Evolutionary conservation across 2,888 invertebrate species (phyloP), one percentile per base, ranked within the genome.

Genomic region (Clepsis dumicolana): DNA sequence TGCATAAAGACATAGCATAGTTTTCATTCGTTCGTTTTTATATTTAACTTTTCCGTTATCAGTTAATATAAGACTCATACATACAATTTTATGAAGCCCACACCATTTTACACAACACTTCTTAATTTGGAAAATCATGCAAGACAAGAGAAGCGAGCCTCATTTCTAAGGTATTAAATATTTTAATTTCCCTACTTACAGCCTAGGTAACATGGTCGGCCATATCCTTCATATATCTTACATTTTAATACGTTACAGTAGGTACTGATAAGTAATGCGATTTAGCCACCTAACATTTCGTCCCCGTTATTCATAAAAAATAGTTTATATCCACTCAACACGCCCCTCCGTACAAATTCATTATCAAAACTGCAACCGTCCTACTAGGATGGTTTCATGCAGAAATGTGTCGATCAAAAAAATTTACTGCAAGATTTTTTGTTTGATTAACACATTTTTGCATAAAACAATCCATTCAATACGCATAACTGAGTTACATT

Each of bases 251-350:
- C 63, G 56, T 67, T 54, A 62, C 29, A 48, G 24, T 59, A 59
- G 41, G 50, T 64, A 62, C 44, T 25, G 61, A 61, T 66, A 53
- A 61, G 41, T 83, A 85, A 87, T 88, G 88, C 86, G 85, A 82
- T 86, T 86, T 87, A 90, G 88, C 90, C 90, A 90, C 89, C 83
- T 87, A 90, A 90, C 89, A 87, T 86, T 81, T 80, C 77, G 77
- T 77, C 83, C 85, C 82, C 84, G 73, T 86, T 90, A 90, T 78
- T n/a, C n/a, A n/a, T n/a, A n/a, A 91, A 90, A 90, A 90, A 90
- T 90, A 90, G 85, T 86, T 83, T 85, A 79, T 81, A 79, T 78
- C 79, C 70, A 73, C 71, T 78, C 75, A 73, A 48, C 44, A 35
- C 66, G 25, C 24, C 21, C 75, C 76, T 78, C 81, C 80, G 79